These are phyloP conservation scores for Carcharodon carcharias DNA, from an alignment of 2,797 vertebrate species.

Conservation along the genomic window DNA sequence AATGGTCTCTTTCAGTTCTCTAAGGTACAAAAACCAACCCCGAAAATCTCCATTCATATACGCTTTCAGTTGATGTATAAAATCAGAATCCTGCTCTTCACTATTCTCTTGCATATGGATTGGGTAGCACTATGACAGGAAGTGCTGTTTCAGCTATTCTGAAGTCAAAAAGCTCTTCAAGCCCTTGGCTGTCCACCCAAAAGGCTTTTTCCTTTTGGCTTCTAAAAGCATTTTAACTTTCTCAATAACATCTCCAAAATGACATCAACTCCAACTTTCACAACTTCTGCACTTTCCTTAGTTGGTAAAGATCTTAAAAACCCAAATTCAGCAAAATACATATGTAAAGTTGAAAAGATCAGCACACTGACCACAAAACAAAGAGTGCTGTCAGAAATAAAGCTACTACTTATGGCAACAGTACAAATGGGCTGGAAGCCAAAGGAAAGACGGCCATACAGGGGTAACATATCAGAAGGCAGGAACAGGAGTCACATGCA, in stretches of 20 bases:
- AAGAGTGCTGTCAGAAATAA: neutral
- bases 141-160: neutral
- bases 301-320: neutral
- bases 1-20: neutral
- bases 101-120: neutral
- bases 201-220: neutral
- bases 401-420: neutral
- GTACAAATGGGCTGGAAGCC: neutral
- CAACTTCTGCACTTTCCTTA: neutral
- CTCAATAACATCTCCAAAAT: neutral
- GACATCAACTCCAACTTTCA: neutral
- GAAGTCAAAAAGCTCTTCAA: neutral
- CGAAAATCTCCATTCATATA: neutral
- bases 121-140: neutral
- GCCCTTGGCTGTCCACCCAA: neutral
- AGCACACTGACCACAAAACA: neutral
- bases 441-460: neutral
- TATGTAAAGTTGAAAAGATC: neutral
- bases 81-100: neutral
- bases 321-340: neutral
- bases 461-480: too few species aligned
- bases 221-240: neutral
- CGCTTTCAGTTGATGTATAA: neutral
- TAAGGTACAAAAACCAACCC: neutral
- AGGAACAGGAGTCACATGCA: neutral